phyloP scores from a whole-genome alignment of 2,797 vertebrate genomes.

The Ibycter americanus region DNA sequence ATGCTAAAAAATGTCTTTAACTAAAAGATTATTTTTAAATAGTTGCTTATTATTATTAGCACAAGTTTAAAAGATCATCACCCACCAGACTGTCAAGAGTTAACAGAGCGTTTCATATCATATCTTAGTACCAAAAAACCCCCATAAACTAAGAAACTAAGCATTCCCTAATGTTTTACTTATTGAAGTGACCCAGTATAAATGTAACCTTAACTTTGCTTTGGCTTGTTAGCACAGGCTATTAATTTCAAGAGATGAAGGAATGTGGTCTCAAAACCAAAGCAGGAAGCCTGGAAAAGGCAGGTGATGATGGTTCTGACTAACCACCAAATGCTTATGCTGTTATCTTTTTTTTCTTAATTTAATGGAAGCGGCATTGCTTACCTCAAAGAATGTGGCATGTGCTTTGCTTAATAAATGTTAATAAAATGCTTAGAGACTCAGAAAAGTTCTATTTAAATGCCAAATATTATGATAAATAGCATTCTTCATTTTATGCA shows the following conservation, averaged over 20 bases:
- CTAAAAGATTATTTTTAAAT: neutral
- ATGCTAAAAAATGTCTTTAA: neutral
- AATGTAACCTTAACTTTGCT: neutral
- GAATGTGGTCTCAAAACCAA: neutral
- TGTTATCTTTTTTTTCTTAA: neutral
- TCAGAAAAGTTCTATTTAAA: constrained; percentile 7
- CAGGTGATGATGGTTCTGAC: neutral
- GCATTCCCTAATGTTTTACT: neutral
- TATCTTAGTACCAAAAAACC: neutral
- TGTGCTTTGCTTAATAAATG: neutral
- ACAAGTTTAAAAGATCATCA: neutral
- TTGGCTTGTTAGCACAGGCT: neutral
- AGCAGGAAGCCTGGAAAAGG: neutral
- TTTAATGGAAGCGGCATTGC: neutral
- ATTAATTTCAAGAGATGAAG: neutral
- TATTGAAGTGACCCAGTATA: neutral
- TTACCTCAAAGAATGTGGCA: neutral
- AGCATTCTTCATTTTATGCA: neutral
- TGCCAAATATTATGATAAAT: constrained; percentile 36
- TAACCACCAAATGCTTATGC: neutral
- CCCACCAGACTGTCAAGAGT: neutral
- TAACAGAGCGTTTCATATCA: neutral
- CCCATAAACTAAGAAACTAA: neutral
- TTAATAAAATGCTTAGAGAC: constrained; percentile 12
- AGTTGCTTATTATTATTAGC: neutral